These are phyloP conservation scores for Phylloscopus trochiloides DNA, from an alignment of 2,113 vertebrate genomes.

Conservation along the genomic window DNA sequence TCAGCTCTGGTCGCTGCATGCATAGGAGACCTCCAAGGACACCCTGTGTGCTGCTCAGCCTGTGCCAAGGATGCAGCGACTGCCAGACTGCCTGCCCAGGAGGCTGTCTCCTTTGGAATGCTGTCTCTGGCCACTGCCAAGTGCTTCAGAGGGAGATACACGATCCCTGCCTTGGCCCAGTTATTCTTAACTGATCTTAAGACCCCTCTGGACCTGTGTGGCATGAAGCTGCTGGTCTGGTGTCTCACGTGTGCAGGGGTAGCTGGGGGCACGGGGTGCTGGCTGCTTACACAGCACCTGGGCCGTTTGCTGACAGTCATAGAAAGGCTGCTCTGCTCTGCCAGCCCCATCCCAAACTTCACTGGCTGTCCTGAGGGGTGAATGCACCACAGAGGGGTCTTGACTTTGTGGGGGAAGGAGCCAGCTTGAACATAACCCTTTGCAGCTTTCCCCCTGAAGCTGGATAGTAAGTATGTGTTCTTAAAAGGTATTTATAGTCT, in stretches of 20 bases:
- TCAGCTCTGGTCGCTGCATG: slow-evolving; percentile 15
- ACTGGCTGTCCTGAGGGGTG: not conserved
- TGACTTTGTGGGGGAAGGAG: not conserved
- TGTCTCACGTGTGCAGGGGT: not conserved
- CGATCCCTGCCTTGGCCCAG: not conserved
- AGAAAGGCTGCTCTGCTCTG: rapidly evolving
- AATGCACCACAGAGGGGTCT: not conserved
- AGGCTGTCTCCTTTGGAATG: not conserved
- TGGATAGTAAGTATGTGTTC: not conserved
- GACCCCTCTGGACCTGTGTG: not conserved
- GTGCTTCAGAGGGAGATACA: not conserved
- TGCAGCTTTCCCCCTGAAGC: not conserved
- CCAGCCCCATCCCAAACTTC: not conserved
- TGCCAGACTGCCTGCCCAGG: slow-evolving; percentile 3
- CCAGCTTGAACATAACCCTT: not conserved
- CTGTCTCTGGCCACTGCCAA: not conserved
- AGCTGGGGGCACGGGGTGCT: not conserved
- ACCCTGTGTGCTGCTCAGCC: not conserved
- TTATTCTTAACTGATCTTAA: not conserved
- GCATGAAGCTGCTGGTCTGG: not conserved
- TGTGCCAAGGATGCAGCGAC: not conserved
- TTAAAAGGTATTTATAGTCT: not conserved
- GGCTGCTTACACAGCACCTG: not conserved
- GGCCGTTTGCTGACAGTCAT: rapidly evolving
- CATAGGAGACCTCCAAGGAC: slow-evolving; percentile 32